These are phyloP conservation scores for Coregonus ussuriensis DNA, from an alignment of 2,797 vertebrate species.

Conservation along the genomic window DNA sequence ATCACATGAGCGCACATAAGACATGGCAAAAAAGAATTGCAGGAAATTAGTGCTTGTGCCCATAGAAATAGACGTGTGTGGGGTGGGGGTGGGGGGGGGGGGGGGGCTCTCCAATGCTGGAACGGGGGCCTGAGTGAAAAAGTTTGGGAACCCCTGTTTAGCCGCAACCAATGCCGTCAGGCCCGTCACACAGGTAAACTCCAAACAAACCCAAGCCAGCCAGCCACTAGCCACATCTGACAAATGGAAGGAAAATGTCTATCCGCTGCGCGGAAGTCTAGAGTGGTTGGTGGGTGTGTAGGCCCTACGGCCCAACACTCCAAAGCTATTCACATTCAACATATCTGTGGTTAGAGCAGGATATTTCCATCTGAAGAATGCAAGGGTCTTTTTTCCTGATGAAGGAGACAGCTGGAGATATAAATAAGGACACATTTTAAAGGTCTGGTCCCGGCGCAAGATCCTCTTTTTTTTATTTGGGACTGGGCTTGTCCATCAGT, in stretches of 20 bases:
- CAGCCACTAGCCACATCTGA: background rate
- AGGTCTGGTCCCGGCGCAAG: slow-evolving; percentile 69
- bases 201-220: slow-evolving; percentile 1
- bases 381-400: slow-evolving; percentile 69
- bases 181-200: slow-evolving; percentile 6
- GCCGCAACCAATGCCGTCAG: background rate
- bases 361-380: slow-evolving; percentile 83
- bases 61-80: no score
- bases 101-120: background rate
- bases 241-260: slow-evolving; percentile 12
- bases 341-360: slow-evolving; percentile 77
- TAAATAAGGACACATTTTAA: slow-evolving; percentile 80
- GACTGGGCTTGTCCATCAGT: slow-evolving; percentile 32
- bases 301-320: background rate
- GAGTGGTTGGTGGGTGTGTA: slow-evolving; percentile 39
- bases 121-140: background rate
- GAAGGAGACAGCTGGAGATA: slow-evolving; percentile 84
- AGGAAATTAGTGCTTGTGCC: no score
- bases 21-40: no score
- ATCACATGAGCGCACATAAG: no score
- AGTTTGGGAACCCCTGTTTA: background rate
- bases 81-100: fast-evolving
- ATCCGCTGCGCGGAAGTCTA: slow-evolving; percentile 5
- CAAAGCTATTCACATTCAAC: slow-evolving; percentile 67
- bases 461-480: slow-evolving; percentile 67